Evolutionary conservation across 2,888 invertebrate species (phyloP).

Genomic region (Agelastica alni): DNA sequence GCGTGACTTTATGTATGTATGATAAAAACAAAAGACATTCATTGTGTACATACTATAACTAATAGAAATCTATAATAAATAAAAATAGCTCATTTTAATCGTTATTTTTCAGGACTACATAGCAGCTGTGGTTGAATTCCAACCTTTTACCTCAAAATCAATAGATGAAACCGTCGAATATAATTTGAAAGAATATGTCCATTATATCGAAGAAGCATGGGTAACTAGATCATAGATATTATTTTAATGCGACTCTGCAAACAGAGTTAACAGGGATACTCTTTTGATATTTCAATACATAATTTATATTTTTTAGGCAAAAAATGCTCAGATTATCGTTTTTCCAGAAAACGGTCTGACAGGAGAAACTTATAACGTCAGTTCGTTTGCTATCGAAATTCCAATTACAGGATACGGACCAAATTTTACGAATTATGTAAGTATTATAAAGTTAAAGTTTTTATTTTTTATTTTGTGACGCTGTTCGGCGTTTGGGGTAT

Average conservation of each 20-base stretch:
- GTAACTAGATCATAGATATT: no score
- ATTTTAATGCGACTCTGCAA: no score
- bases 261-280: background rate
- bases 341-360: slow-evolving; percentile 46
- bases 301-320: slow-evolving; percentile 18
- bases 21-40: background rate
- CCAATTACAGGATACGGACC: slow-evolving; percentile 23
- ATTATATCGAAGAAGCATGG: slow-evolving; percentile 33
- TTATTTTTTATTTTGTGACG: no score
- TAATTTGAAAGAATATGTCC: slow-evolving; percentile 38
- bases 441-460: slow-evolving; percentile 14
- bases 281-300: background rate
- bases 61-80: background rate
- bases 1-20: no score
- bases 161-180: slow-evolving; percentile 32
- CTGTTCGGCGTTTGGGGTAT: no score
- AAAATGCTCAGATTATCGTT: slow-evolving; percentile 38
- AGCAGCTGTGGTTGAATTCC: slow-evolving; percentile 40
- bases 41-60: background rate
- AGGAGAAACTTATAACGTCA: slow-evolving; percentile 30
- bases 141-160: slow-evolving; percentile 19
- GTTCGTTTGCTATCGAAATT: slow-evolving; percentile 35
- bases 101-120: slow-evolving; percentile 35
- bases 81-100: background rate
- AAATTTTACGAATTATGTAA: slow-evolving; percentile 25